Conservation (phyloP, 1,140 invertebrate genomes). For the Drosophila erecta region DNA sequence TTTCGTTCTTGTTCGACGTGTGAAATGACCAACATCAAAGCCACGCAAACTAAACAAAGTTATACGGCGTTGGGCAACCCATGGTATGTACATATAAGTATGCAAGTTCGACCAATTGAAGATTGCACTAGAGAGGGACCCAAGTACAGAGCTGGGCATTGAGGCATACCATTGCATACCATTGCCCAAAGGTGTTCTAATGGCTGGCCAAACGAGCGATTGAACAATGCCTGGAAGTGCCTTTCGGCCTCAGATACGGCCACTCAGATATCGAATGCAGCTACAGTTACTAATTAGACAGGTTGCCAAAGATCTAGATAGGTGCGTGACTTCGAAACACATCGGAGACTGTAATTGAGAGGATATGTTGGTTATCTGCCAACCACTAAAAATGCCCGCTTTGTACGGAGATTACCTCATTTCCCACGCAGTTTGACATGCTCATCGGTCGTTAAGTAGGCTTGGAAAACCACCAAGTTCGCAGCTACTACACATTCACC, state of each 20-base stretch:
- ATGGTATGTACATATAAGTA: background rate
- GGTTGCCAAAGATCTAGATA: constrained; percentile 53
- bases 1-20: constrained; percentile 47
- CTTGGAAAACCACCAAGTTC: background rate
- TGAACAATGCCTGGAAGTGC: constrained; percentile 60
- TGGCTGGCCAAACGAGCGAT: constrained; percentile 71
- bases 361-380: constrained; percentile 5
- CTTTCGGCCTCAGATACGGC: constrained; percentile 18
- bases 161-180: constrained; percentile 53
- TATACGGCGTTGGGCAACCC: constrained; percentile 36
- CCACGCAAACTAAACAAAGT: constrained; percentile 22
- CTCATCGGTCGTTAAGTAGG: constrained; percentile 34
- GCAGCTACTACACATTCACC: constrained; percentile 14
- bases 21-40: constrained; percentile 28
- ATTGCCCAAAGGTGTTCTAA: constrained; percentile 78
- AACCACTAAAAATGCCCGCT: constrained; percentile 5
- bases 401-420: constrained; percentile 30
- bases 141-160: constrained; percentile 50
- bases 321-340: constrained; percentile 30
- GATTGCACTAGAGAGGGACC: constrained; percentile 34
- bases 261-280: constrained; percentile 31
- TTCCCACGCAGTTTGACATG: constrained; percentile 32
- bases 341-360: constrained; percentile 22
- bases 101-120: constrained; percentile 39
- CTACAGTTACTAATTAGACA: constrained; percentile 50